Evolutionary conservation across 2,797 vertebrate species (phyloP).

Genomic region (Coreius guichenoti): DNA sequence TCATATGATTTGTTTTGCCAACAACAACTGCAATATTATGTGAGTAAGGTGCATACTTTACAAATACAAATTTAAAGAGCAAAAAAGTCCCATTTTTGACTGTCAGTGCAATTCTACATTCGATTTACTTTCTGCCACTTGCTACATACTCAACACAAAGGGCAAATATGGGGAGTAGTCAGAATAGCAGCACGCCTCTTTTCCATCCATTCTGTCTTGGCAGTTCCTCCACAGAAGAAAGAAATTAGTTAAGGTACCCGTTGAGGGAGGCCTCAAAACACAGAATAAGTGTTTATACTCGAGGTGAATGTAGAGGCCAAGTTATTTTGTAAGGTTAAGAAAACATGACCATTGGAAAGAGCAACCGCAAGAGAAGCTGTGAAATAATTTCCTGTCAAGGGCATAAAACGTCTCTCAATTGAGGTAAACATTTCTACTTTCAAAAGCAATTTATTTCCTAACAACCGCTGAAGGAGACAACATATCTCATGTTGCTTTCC

Average conservation of each 20-base stretch:
- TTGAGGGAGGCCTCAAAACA: slow-evolving; percentile 68
- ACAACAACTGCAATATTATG: slow-evolving; percentile 44
- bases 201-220: slow-evolving; percentile 61
- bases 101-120: slow-evolving; percentile 63
- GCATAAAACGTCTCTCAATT: slow-evolving; percentile 77
- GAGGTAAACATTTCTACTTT: slow-evolving; percentile 80
- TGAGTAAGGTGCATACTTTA: slow-evolving; percentile 40
- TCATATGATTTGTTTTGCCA: slow-evolving; percentile 54
- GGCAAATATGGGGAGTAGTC: slow-evolving; percentile 61
- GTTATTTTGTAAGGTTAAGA: slow-evolving; percentile 78
- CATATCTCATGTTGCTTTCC: slow-evolving; percentile 77
- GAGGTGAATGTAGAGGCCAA: slow-evolving; percentile 72
- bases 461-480: slow-evolving; percentile 78
- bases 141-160: slow-evolving; percentile 60
- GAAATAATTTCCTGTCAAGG: slow-evolving; percentile 78
- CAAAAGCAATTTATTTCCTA: slow-evolving; percentile 81
- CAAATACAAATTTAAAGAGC: slow-evolving; percentile 54
- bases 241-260: slow-evolving; percentile 70
- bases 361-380: slow-evolving; percentile 73
- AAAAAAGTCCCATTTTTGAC: slow-evolving; percentile 50
- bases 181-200: slow-evolving; percentile 60
- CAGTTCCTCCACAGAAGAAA: slow-evolving; percentile 62
- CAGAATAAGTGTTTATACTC: slow-evolving; percentile 71
- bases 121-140: slow-evolving; percentile 66
- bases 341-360: slow-evolving; percentile 76